These are phyloP conservation scores for Schizotus pectinicornis DNA, from an alignment of 2,888 invertebrate genomes.

Conservation along the genomic window DNA sequence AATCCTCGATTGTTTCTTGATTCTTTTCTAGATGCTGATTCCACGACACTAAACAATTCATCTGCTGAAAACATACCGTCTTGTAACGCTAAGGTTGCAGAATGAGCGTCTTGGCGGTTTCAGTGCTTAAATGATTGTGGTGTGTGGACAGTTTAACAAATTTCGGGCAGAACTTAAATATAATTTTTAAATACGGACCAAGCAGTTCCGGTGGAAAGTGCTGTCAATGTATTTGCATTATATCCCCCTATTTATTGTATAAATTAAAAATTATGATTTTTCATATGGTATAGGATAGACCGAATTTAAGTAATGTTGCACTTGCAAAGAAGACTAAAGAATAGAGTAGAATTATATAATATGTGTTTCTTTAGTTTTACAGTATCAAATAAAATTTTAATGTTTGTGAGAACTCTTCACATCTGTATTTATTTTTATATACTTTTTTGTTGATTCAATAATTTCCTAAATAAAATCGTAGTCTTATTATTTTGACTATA, in stretches of 20 bases:
- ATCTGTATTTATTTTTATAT: conserved; percentile 31
- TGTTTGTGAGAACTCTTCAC: conserved; percentile 30
- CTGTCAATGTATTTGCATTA: conserved; percentile 36
- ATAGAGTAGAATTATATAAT: conserved; percentile 48
- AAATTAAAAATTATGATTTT: conserved; percentile 34
- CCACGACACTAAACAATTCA: conserved; percentile 39
- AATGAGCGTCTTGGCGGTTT: conserved; percentile 38
- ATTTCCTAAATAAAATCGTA: conserved; percentile 33
- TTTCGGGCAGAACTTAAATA: conserved; percentile 15
- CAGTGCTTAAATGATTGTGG: conserved; percentile 20
- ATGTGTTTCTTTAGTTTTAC: conserved; percentile 42
- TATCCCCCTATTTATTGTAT: conserved; percentile 30
- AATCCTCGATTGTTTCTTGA: conserved; percentile 24
- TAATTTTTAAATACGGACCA: conserved; percentile 35
- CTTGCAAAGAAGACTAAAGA: conserved; percentile 54
- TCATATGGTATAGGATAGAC: conserved; percentile 32
- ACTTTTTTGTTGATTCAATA: conserved; percentile 29
- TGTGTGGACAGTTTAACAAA: conserved; percentile 27
- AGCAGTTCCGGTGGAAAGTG: conserved; percentile 31
- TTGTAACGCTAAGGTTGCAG: conserved; percentile 17
- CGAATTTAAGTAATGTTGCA: conserved; percentile 50
- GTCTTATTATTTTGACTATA: conserved; percentile 30
- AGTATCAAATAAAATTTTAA: conserved; percentile 27
- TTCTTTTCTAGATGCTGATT: conserved; percentile 46
- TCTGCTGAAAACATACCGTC: conserved; percentile 40